Conservation (phyloP, 2,888 invertebrate genomes). For the Tiliacea citrago region DNA sequence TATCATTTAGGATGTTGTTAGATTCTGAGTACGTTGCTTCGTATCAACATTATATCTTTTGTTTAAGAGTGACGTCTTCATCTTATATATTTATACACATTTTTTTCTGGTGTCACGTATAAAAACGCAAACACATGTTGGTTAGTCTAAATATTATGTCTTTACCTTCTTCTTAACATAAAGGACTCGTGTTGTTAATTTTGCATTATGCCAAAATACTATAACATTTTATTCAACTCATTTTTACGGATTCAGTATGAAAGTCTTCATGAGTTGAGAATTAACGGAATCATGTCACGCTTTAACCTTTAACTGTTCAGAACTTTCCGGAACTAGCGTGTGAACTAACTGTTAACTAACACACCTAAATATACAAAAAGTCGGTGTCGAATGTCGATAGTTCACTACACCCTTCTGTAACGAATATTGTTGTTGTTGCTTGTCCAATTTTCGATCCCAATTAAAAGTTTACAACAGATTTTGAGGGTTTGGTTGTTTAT, state of each 20-base stretch:
- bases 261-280: conserved; percentile 16
- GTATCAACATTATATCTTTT: conserved; percentile 35
- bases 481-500: no score
- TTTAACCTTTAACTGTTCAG: conserved; percentile 47
- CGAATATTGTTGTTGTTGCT: conserved; percentile 13
- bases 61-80: conserved; percentile 40
- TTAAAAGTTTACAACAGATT: neutral
- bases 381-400: conserved; percentile 17
- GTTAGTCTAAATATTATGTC: conserved; percentile 42
- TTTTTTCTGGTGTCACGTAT: conserved; percentile 7
- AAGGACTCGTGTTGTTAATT: conserved; percentile 17
- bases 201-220: conserved; percentile 23
- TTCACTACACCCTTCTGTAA: conserved; percentile 9
- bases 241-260: neutral
- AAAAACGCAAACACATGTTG: conserved; percentile 38
- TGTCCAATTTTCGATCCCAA: neutral
- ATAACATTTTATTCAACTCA: neutral
- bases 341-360: conserved; percentile 36
- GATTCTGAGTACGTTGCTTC: conserved; percentile 43
- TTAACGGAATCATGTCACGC: conserved; percentile 40
- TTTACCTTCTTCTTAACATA: conserved; percentile 11
- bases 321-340: conserved; percentile 49
- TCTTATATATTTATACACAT: conserved; percentile 29
- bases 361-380: conserved; percentile 33
- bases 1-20: conserved; percentile 67